Conservation (phyloP, 2,888 invertebrate species). For the Synergus itoensis region DNA sequence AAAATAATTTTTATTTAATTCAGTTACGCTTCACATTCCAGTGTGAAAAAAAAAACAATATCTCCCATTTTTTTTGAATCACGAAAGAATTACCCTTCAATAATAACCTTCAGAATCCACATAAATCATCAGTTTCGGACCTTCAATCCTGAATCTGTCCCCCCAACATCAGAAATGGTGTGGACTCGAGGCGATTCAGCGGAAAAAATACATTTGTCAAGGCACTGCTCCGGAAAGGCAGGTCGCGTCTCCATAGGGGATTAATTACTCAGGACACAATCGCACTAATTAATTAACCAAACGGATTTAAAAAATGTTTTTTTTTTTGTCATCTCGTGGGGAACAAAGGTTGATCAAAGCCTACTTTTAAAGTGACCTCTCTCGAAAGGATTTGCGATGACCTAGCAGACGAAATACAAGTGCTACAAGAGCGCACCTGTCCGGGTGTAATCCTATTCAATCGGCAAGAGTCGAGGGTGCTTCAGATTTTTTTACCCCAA, state of each 20-base stretch:
- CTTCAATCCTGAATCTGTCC: not conserved
- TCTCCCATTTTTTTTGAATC: not conserved
- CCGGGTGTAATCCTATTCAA: constrained; percentile 29
- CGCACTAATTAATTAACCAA: constrained; percentile 61
- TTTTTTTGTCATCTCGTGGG: constrained; percentile 43
- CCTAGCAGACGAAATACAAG: constrained; percentile 20
- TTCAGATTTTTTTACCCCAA: constrained; percentile 21
- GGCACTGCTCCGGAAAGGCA: constrained; percentile 54
- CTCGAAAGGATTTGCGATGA: constrained; percentile 9
- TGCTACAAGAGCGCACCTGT: constrained; percentile 35
- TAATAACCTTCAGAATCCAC: not conserved
- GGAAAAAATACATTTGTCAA: constrained; percentile 75
- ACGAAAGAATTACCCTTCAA: not conserved
- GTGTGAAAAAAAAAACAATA: not conserved
- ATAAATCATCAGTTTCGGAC: constrained; percentile 19
- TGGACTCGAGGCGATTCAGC: constrained; percentile 70
- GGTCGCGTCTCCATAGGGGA: constrained; percentile 61
- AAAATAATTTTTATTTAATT: not conserved
- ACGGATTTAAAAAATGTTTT: constrained; percentile 64
- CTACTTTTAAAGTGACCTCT: constrained; percentile 37
- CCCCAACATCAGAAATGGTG: constrained; percentile 41
- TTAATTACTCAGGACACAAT: constrained; percentile 66
- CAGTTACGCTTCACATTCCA: not conserved
- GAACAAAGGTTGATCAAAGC: constrained; percentile 36
- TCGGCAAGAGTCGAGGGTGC: constrained; percentile 31